Evolutionary conservation across 2,113 vertebrate genomes (phyloP).

Genomic region (Sinocyclocheilus maitianheensis): DNA sequence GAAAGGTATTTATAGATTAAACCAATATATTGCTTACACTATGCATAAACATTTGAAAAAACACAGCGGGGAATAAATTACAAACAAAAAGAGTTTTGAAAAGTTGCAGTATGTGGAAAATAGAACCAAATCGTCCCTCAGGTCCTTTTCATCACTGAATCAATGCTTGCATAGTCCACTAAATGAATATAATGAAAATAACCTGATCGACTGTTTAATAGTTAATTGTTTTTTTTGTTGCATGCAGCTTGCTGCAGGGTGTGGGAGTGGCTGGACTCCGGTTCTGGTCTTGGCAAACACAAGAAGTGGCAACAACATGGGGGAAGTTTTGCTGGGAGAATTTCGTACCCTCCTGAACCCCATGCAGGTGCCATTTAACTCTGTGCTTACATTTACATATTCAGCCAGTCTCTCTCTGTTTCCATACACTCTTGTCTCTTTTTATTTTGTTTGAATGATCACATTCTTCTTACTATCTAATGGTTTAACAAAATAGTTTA

Average conservation of each 20-base stretch:
- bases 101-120: neutral
- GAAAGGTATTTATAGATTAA: neutral
- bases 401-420: neutral
- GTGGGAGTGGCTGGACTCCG: slow-evolving; percentile 86
- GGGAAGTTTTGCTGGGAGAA: slow-evolving; percentile 86
- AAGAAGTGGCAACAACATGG: slow-evolving; percentile 97
- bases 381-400: neutral
- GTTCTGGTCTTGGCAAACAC: slow-evolving; percentile 91
- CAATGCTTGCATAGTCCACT: neutral
- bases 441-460: neutral
- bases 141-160: neutral
- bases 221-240: neutral
- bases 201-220: neutral
- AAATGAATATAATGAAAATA: neutral
- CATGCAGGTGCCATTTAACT: slow-evolving; percentile 80
- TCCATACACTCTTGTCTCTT: neutral
- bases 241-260: slow-evolving; percentile 78
- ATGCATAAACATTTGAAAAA: neutral
- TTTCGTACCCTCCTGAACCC: slow-evolving; percentile 92
- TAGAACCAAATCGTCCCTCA: neutral
- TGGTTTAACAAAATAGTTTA: neutral
- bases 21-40: neutral
- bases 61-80: neutral
- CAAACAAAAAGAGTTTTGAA: neutral
- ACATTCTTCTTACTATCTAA: neutral